Base-by-base conservation (phyloP, 2,888 invertebrate species). In the Tetropium fuscum region DNA sequence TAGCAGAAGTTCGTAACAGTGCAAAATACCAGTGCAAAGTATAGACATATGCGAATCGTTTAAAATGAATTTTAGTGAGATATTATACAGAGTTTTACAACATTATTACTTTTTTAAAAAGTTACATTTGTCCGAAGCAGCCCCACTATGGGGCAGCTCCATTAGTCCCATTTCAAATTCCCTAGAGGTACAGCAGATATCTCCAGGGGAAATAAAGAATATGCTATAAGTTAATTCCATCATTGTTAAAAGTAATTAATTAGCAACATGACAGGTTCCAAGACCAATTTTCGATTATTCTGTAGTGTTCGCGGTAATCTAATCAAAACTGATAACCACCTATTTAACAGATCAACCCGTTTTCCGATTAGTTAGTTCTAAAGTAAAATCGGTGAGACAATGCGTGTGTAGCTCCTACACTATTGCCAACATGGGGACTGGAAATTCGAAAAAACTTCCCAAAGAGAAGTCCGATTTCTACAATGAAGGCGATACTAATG, bases 341-440 rank as follows among this genome's bases (percentile, higher is more conserved):
- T 51, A 51, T 40, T 44, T 44, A 44, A 44, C 27, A 27, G n/a
- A 44, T 44, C 16, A 8, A 1, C 7, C 11, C n/a, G 1, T 11
- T 4, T 6, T 27, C 10, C 3, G 5, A n/a, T 22, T 22, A 44
- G 44, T 44, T 6, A 5, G 25, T 44, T 44, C 13, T n/a, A n/a
- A n/a, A 4, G n/a, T 6, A 22, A 27, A 27, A 8, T 7, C 44
- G 27, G 27, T 27, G 25, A 41, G 16, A 27, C 15, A 13, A 51
- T 40, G 51, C 2, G 11, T 15, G 40, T 27, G 36, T 27, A 22
- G 43, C 11, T 10, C 16, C 30, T 3, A 15, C 15, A 5, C 6
- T 16, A 11, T 10, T 45, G 25, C 3, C 25, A 41, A 49, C 1
- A 61, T 61, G 61, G 61, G 61, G 1, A 18, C 13, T 38, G n/a